Percentiles rank a stretch among this genome's conserved stretches.
Evolutionary conservation across 2,113 vertebrate genomes (phyloP).

Genomic region (Hippocampus guttulatus): DNA sequence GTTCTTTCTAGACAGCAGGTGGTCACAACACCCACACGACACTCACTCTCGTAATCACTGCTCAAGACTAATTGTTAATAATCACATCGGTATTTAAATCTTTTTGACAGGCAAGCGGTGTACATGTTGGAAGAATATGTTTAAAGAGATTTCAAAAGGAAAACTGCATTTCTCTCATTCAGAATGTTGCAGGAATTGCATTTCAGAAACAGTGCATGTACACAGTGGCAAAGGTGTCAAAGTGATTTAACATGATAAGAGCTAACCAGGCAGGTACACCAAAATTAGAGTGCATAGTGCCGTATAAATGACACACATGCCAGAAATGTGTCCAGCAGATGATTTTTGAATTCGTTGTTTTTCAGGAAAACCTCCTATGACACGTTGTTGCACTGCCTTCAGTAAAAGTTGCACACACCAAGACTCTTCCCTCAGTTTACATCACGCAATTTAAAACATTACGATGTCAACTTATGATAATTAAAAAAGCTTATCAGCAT

Average conservation of each 20-base stretch:
- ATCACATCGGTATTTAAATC: slow-evolving; percentile 48
- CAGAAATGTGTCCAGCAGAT: too few species aligned
- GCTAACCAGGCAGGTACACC: too few species aligned
- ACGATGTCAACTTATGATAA: slow-evolving; percentile 19
- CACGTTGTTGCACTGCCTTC: not conserved
- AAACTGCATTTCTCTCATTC: too few species aligned
- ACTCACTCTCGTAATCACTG: slow-evolving; percentile 22
- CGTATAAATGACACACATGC: too few species aligned
- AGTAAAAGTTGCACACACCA: not conserved
- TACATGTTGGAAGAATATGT: too few species aligned
- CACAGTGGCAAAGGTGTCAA: too few species aligned
- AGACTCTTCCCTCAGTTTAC: not conserved
- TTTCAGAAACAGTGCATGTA: too few species aligned
- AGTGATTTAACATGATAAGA: too few species aligned
- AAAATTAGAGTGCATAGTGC: too few species aligned
- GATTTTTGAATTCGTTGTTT: not conserved
- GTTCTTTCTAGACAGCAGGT: slow-evolving; percentile 61
- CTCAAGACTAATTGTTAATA: slow-evolving; percentile 29
- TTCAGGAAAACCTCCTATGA: not conserved
- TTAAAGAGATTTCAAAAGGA: too few species aligned
- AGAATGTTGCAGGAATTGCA: too few species aligned
- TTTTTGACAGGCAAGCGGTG: slow-evolving; percentile 32
- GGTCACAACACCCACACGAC: slow-evolving; percentile 49
- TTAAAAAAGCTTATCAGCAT: slow-evolving; percentile 28
- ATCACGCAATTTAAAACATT: not conserved